These are phyloP conservation scores for Epirrita christyi DNA, from an alignment of 2,888 invertebrate species.

Conservation along the genomic window DNA sequence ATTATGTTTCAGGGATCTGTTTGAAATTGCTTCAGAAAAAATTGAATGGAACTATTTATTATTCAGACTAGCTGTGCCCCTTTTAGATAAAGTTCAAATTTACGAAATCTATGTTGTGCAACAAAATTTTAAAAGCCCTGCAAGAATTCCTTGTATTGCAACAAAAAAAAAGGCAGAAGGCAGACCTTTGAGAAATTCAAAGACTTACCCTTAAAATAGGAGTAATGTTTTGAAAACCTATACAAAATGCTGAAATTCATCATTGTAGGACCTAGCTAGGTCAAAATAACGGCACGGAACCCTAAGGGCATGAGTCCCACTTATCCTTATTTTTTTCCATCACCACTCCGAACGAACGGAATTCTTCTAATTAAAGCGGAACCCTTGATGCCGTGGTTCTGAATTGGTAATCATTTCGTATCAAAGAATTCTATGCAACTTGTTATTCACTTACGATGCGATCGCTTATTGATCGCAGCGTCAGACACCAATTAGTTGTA, in stretches of 20 bases:
- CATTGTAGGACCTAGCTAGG: too few relatives aligned
- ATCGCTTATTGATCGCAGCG: slow-evolving; percentile 39
- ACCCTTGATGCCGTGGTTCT: slow-evolving; percentile 64
- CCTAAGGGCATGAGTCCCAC: not conserved
- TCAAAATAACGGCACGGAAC: not conserved
- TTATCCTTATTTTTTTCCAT: slow-evolving; percentile 26
- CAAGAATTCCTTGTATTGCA: too few relatives aligned
- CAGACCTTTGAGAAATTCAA: too few relatives aligned
- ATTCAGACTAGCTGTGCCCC: too few relatives aligned
- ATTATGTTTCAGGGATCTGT: slow-evolving; percentile 27
- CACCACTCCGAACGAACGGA: slow-evolving; percentile 25
- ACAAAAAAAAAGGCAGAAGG: too few relatives aligned
- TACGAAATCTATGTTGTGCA: too few relatives aligned
- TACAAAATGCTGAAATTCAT: too few relatives aligned
- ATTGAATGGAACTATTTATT: not conserved
- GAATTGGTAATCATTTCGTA: slow-evolving; percentile 79
- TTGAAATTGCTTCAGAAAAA: not conserved
- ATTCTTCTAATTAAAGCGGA: slow-evolving; percentile 75
- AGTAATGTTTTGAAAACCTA: too few relatives aligned
- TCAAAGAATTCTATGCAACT: slow-evolving; percentile 63
- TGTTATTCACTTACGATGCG: slow-evolving; percentile 33
- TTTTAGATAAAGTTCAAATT: too few relatives aligned
- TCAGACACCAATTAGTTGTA: slow-evolving; percentile 38
- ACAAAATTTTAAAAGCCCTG: too few relatives aligned
- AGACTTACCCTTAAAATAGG: too few relatives aligned